These are phyloP conservation scores for Syritta pipiens DNA, from an alignment of 2,888 invertebrate species.

Conservation along the genomic window DNA sequence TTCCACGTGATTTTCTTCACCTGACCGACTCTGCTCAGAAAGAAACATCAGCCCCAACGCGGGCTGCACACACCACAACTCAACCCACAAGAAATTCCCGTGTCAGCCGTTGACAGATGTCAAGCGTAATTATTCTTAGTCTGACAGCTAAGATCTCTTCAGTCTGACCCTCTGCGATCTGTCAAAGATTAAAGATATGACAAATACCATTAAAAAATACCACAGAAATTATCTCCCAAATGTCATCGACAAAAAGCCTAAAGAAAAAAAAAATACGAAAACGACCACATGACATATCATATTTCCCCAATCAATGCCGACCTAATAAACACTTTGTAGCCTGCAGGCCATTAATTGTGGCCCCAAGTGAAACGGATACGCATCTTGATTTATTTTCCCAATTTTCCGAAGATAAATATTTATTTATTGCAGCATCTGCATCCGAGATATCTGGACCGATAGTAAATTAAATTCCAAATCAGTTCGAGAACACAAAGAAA, in stretches of 20 bases:
- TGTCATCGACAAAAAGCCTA: background rate
- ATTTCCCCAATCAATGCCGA: constrained; percentile 16
- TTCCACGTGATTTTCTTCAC: no score
- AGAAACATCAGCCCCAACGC: no score
- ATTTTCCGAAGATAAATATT: constrained; percentile 35
- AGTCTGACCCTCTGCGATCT: background rate
- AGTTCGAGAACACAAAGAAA: constrained; percentile 1
- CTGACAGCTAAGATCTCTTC: background rate
- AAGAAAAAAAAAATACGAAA: background rate
- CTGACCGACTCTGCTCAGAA: no score
- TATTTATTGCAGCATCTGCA: constrained; percentile 10
- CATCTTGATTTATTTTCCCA: constrained; percentile 27
- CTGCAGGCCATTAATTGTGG: constrained; percentile 9
- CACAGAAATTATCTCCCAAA: background rate
- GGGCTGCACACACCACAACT: no score
- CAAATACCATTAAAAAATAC: no score
- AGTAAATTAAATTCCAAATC: constrained; percentile 15
- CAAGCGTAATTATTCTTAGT: no score
- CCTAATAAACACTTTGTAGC: constrained; percentile 23
- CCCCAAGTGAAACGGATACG: background rate
- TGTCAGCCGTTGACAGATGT: no score
- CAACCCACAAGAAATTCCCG: no score
- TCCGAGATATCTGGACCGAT: constrained; percentile 2
- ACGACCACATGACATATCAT: constrained; percentile 3
- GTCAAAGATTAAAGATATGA: background rate